Conservation (phyloP, 2,888 invertebrate species). For the Lymantria dispar region DNA sequence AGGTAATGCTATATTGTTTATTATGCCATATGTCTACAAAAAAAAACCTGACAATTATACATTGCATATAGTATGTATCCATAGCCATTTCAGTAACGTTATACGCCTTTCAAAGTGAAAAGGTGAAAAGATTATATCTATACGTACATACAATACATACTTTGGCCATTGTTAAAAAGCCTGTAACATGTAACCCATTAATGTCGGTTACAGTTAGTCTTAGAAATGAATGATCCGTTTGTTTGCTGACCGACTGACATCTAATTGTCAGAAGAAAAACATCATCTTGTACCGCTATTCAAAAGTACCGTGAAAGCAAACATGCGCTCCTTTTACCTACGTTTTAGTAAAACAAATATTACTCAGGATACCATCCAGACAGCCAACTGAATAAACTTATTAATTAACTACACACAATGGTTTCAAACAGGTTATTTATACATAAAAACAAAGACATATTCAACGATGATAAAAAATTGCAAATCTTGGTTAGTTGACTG, state of each 20-base stretch:
- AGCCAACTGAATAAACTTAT: constrained; percentile 16
- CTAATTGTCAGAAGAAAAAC: constrained; percentile 59
- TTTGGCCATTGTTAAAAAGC: constrained; percentile 29
- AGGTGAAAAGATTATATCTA: constrained; percentile 19
- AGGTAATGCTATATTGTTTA: no score
- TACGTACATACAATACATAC: constrained; percentile 1
- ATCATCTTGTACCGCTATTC: constrained; percentile 60
- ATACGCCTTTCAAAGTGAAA: constrained; percentile 2
- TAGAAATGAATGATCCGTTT: constrained; percentile 54
- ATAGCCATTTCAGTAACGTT: no score
- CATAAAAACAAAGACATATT: no score
- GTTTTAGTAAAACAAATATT: neutral
- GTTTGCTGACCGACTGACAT: constrained; percentile 66
- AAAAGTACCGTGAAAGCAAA: constrained; percentile 9
- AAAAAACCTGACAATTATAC: no score
- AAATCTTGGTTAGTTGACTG: no score
- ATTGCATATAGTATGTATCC: no score
- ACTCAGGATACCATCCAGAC: neutral
- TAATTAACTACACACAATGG: neutral
- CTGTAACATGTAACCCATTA: constrained; percentile 31
- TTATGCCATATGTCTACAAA: no score
- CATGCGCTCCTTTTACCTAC: constrained; percentile 23
- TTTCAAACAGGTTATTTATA: no score
- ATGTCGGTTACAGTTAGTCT: constrained; percentile 61
- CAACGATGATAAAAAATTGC: no score